A percentile compares a stretch with the other conserved stretches of the same genome.
Evolutionary conservation across 1,140 invertebrate genomes (phyloP).

Genomic region (Drosophila albomicans): DNA sequence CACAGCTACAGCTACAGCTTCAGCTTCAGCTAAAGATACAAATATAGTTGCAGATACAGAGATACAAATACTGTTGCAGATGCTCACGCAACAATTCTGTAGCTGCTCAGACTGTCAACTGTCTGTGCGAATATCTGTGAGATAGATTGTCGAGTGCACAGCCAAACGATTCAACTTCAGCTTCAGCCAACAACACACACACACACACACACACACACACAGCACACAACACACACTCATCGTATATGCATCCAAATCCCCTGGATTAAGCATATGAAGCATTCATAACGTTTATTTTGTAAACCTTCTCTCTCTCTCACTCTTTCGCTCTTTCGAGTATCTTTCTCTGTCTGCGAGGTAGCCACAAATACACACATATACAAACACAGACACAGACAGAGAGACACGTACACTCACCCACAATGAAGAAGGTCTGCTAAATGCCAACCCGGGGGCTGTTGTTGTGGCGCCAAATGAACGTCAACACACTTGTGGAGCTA

Average conservation of each 20-base stretch:
- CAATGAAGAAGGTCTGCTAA: background rate
- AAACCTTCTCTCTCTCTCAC: slow-evolving; percentile 40
- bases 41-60: background rate
- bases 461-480: slow-evolving; percentile 42
- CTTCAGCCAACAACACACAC: slow-evolving; percentile 3
- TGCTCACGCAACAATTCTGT: slow-evolving; percentile 21
- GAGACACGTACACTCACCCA: background rate
- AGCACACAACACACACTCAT: slow-evolving; percentile 45
- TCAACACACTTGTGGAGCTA: slow-evolving; percentile 72
- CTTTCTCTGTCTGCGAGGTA: slow-evolving; percentile 10
- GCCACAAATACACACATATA: slow-evolving; percentile 5
- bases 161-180: slow-evolving; percentile 24
- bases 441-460: background rate
- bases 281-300: slow-evolving; percentile 83
- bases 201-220: slow-evolving; percentile 18
- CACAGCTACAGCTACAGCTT: slow-evolving; percentile 3
- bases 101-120: background rate
- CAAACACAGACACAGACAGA: slow-evolving; percentile 1
- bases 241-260: slow-evolving; percentile 81
- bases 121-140: slow-evolving; percentile 54
- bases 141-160: slow-evolving; percentile 57
- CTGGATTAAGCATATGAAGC: slow-evolving; percentile 83
- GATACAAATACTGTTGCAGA: slow-evolving; percentile 5
- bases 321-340: background rate
- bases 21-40: slow-evolving; percentile 13